Base-by-base conservation (phyloP, 2,888 invertebrate species). In the Crepidodera aurea region DNA sequence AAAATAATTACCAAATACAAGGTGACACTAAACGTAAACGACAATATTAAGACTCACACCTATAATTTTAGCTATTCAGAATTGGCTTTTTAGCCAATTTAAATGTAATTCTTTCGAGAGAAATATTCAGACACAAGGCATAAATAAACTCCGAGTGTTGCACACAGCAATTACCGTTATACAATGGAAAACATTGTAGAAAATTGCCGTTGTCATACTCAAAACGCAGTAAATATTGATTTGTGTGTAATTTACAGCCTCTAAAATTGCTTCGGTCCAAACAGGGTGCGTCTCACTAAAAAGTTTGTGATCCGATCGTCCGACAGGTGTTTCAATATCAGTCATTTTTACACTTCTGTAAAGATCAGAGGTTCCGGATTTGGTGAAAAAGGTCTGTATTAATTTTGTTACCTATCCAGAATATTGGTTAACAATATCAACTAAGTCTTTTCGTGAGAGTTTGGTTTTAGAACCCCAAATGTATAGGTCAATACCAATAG, bases 161-260 rank as follows among this genome's bases (percentile, higher is more conserved):
- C 25, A 48, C 25, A 39, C 25, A 15, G 39, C 60, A 54, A 60
- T 60, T 60, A 54, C 16, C 19, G 12, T 27, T 16, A 37, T 27
- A 60, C 53, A 54, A 29, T 39, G 50, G 27, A 32, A 46, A 27
- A 71, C 69, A 66, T 71, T 71, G 71, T 69, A 69, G 65, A 51
- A 57, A 69, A 69, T 68, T 62, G 56, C 65, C 46, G 61, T 69
- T 69, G 67, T 69, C 68, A 64, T 66, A 66, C 58, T 57, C 66
- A 62, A 68, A 67, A 64, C 66, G 59, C 66, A 65, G 64, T 66
- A 69, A 69, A 67, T 69, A 64, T 67, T 70, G 67, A 63, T 68
- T 66, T 66, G 64, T 62, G 60, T 62, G 53, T 62, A 62, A 64
- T 66, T 66, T 62, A 66, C 64, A 60, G 57, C 64, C 51, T 64